Evolutionary conservation across 2,888 invertebrate genomes (phyloP), one percentile per base, ranked within the genome.

Genomic region (Conus canariensis): DNA sequence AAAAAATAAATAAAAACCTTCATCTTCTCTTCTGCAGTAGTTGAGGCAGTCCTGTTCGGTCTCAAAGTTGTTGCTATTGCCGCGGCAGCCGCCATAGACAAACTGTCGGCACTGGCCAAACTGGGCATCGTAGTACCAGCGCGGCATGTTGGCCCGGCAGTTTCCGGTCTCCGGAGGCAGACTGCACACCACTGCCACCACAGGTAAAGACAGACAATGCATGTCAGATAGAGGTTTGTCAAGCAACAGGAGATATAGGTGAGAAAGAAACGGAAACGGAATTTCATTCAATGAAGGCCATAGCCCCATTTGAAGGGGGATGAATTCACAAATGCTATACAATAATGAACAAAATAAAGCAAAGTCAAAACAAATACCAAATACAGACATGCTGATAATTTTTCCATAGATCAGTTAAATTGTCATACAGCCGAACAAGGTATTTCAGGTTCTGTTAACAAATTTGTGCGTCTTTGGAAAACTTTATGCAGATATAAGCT

Each of bases 31-130:
- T 60, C 90, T 89, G 91, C 94, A 94, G 89, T 90, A 92, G 12
- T 87, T 85, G 90, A 98, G 97, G 95, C 99, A 99, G 90, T 98
- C 98, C 89, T 98, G 98, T 95, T 98, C 97, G 9, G 97, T 97
- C 92, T 97, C 97, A 96, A 99, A 99, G 64, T 95, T 94, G 93
- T 96, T 96, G n/a, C 93, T 94, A 91, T 96, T 96, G 25, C 96
- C 96, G 0, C 94, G 95, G 93, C 96, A 96, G 0, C 96, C 96
- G 25, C 97, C 97, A 93, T 97, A 99, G 1, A 96, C 96, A 96
- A 98, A 99, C 92, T 97, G 96, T 90, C 97, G 97, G 95, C 99
- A 99, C 64, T 96, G 96, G 22, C 97, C 97, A 0, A 96, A 96
- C 0, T 94, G 94, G n/a, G 90, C 90, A 94, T 98, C 97, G 96